These are phyloP conservation scores for Eubasilissa splendida DNA, from an alignment of 2,888 invertebrate genomes.

Conservation along the genomic window DNA sequence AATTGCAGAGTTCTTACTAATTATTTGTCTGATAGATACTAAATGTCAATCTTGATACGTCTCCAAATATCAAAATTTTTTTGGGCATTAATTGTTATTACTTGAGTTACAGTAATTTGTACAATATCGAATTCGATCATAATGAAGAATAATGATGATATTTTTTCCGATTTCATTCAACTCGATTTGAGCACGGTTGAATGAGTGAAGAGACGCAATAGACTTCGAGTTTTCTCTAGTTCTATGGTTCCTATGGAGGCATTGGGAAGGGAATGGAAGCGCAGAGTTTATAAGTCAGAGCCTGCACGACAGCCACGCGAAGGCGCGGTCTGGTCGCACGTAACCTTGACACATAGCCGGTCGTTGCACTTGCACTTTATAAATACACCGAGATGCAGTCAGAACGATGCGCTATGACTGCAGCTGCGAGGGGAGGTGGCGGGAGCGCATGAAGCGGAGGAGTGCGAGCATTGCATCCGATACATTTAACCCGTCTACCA, in stretches of 20 bases:
- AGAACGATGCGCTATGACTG: conserved; percentile 38
- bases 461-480: background rate
- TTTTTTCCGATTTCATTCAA: too few species aligned
- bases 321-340: conserved; percentile 20
- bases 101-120: too few species aligned
- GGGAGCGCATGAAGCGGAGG: conserved; percentile 15
- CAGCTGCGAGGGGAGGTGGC: background rate
- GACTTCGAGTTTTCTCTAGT: too few species aligned
- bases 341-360: conserved; percentile 58
- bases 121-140: too few species aligned
- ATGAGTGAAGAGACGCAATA: too few species aligned
- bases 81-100: too few species aligned
- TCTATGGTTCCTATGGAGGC: background rate
- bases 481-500: background rate
- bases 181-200: too few species aligned
- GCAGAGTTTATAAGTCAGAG: conserved; percentile 21
- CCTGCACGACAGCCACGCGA: conserved; percentile 34
- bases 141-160: too few species aligned
- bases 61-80: too few species aligned
- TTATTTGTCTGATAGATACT: too few species aligned
- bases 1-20: too few species aligned
- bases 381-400: conserved; percentile 23
- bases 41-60: too few species aligned
- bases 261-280: background rate
- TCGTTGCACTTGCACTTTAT: conserved; percentile 57